Base-by-base conservation (phyloP, 2,888 invertebrate genomes). In the Lissonota sp. region DNA sequence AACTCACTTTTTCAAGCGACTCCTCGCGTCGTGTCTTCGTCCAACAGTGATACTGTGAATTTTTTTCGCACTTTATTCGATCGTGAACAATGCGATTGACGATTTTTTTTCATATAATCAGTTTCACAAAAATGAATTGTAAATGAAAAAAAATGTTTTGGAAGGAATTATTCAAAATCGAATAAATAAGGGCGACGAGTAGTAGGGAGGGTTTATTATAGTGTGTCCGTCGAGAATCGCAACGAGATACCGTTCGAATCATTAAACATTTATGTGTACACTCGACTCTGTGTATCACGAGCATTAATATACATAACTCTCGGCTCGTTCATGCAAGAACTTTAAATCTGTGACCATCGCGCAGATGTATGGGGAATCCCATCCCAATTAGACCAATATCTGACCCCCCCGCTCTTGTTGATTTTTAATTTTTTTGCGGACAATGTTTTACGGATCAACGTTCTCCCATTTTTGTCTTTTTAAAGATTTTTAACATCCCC, bases 301-400 rank as follows among this genome's bases (percentile, higher is more conserved):
- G 60, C 66, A 53, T 78, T 40, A 73, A 73, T 63, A 62, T 62
- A 39, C 67, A 76, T 42, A 62, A 69, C 69, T 69, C 69, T 69
- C 79, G 73, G 26, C 42, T 63, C 39, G n/a, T 49, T 46, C 39
- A 70, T 63, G 39, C 57, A 39, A 66, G 42, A 66, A 60, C 49
- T 60, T 73, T 40, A 51, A 49, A 51, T 12, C 51, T 37, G 12
- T 14, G n/a, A 8, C 6, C n/a, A 46, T 26, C 26, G 26, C 26
- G 26, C 26, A 26, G 1, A 26, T 26, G 26, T 26, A 26, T 3
- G 26, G 26, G 26, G 26, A 26, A 26, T 26, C 26, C 26, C 26
- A 26, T 3, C 26, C 3, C 26, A 26, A 26, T 26, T 26, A 26
- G 26, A 26, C 26, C 26, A 26, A 26, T 26, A 26, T 26, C 26